Base-by-base conservation (phyloP, 2,113 vertebrate genomes). In the Toxotes jaculatrix region DNA sequence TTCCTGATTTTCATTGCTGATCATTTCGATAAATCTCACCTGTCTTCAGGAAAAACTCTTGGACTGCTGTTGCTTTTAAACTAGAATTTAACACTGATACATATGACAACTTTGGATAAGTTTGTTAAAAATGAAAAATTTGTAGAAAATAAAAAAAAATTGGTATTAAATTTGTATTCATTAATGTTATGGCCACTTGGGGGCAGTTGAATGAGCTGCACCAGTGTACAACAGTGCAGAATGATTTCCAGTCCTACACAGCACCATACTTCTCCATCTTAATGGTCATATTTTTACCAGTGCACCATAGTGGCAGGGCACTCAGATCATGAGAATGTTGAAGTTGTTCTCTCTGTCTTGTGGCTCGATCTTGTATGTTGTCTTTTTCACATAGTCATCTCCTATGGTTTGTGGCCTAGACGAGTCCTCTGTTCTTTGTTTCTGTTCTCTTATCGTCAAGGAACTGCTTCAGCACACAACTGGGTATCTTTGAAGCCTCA, bases 381-480 rank as follows among this genome's bases (percentile, higher is more conserved):
- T 77, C 43, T 55, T 77, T 87, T 89, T 78, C 45, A 51, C 68
- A 32, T 31, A 40, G 61, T 56, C 66, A 40, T 78, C 56, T 74
- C 70, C 49, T 21, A 31, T 51, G n/a, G 69, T 40, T 63, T 74
- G 45, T 43, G 71, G 60, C 73, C 45, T 47, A 5, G 0, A 34
- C 77, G 21, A 11, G 45, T 51, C 67, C 19, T 60, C 56, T 75
- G 60, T 64, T 83, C 62, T 80, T 79, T 83, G 45, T 86, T 87
- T 74, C 63, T 81, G 79, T 82, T 89, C 71, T 87, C 82, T 91
- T 84, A 87, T 91, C 82, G 71, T 86, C 67, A 87, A 84, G 75
- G 53, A 87, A 56, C 82, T 78, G 57, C 80, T 67, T 23, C 53
- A 38, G 61, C 80, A n/a, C 80, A 74, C 51, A 80, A 40, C 76